Conservation (phyloP, 2,797 vertebrate species). For the Knipowitschia caucasica region DNA sequence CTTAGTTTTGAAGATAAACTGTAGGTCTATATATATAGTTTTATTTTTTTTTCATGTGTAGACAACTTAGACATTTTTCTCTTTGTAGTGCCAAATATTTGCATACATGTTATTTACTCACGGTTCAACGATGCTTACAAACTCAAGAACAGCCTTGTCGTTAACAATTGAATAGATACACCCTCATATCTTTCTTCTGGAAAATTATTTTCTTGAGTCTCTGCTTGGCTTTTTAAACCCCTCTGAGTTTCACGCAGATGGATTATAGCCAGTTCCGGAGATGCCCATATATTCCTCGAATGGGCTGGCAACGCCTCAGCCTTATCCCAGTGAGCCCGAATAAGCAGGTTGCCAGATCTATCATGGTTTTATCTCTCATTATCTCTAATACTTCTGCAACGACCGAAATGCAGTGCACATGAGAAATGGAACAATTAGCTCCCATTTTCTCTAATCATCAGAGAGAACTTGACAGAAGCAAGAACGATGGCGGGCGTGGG, state of each 20-base stretch:
- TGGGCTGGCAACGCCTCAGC: constrained; percentile 26
- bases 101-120: no score
- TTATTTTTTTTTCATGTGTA: no score
- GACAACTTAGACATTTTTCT: no score
- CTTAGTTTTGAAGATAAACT: no score
- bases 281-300: constrained; percentile 40
- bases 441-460: constrained; percentile 59
- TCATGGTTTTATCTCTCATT: constrained; percentile 61
- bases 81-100: no score
- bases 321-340: constrained; percentile 47
- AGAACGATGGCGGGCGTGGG: constrained; percentile 32
- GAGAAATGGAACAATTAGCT: constrained; percentile 65
- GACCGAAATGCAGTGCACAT: constrained; percentile 45
- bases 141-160: no score
- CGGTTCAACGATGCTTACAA: no score
- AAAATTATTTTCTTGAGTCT: background rate
- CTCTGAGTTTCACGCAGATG: constrained; percentile 28
- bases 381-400: constrained; percentile 44
- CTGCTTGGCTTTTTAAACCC: constrained; percentile 10
- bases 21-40: no score
- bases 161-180: background rate
- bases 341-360: constrained; percentile 51
- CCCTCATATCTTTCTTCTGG: constrained; percentile 5
- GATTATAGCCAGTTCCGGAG: constrained; percentile 37
- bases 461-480: constrained; percentile 40